These are phyloP conservation scores for Platycnemis pennipes DNA, from an alignment of 2,888 invertebrate species.

Conservation along the genomic window DNA sequence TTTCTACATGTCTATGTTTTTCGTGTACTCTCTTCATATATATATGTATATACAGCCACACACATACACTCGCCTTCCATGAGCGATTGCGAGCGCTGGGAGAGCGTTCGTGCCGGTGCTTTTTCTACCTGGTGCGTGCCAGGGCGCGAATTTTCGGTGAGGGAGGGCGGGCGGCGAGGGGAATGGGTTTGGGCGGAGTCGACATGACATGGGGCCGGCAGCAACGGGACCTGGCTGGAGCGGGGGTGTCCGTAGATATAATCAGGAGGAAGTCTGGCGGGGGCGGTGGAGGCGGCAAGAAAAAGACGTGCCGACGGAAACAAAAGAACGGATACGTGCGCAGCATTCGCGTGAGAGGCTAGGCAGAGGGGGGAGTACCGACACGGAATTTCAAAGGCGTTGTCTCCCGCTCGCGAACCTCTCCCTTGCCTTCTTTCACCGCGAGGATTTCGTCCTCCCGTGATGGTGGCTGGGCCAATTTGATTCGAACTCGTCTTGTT, in stretches of 20 bases:
- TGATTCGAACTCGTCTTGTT: conserved; percentile 2
- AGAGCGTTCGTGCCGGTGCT: not conserved
- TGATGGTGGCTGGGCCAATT: not conserved
- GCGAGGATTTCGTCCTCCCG: not conserved
- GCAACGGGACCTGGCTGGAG: not conserved
- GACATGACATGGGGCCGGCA: not conserved
- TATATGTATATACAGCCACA: too few species aligned
- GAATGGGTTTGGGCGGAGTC: not conserved
- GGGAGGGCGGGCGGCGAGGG: not conserved
- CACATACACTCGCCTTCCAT: not conserved
- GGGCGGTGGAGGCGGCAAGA: not conserved
- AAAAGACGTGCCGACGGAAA: conserved; percentile 39
- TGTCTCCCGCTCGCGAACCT: not conserved
- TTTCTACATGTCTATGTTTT: too few species aligned
- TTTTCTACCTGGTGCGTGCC: not conserved
- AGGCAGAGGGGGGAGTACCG: not conserved
- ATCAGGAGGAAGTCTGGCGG: not conserved
- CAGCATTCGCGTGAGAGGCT: not conserved
- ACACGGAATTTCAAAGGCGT: not conserved
- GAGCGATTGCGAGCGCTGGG: not conserved
- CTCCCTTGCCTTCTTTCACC: not conserved
- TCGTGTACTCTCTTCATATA: too few species aligned
- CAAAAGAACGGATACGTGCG: conserved; percentile 23
- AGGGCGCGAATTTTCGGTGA: not conserved
- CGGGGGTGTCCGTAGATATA: not conserved